Base-by-base conservation (phyloP, 2,113 vertebrate species). In the Neogobius melanostomus region DNA sequence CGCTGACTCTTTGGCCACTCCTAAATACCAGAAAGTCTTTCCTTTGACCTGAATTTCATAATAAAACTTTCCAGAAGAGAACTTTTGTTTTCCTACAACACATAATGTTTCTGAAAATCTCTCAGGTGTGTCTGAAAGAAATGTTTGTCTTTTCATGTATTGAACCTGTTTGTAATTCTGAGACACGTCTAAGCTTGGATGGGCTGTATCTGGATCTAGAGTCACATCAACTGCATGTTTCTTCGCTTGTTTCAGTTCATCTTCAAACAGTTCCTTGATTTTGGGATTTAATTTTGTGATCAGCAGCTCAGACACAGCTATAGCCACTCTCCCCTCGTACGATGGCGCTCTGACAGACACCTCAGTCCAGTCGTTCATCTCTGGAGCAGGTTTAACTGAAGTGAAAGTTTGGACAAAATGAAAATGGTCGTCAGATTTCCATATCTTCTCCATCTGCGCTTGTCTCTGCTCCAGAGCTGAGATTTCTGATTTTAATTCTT, bases 401-500 rank as follows among this genome's bases (percentile, higher is more conserved):
- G 50, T 7, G 15, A 43, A 11, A 3, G 9, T 12, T 12, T 69
- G 44, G 17, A 21, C 11, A 11, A 68, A 49, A n/a, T 68, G 5
- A 4, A 3, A 0, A 0, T 71, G 11, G 15, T 74, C 47, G 7
- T 67, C 14, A 7, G 3, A 3, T 2, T 0, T 1, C 9, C 11
- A 47, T 6, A 72, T 62, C 43, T 56, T 42, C n/a, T 79, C 71
- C 8, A 68, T 8, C 56, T 75, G 21, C 10, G 15, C 0, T 0
- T 14, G 21, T 17, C 7, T 76, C 16, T 68, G 66, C 5, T 10
- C 66, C 47, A 85, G 62, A 66, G 51, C 59, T 8, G 49, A 73
- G 17, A 85, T 73, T n/a, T 85, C 83, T 60, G 50, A 2, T 64
- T 78, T 12, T 51, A 85, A 67, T 69, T 67, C 17, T 11, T 6